Evolutionary conservation across 2,797 vertebrate species (phyloP), one percentile per base, ranked within the genome.

Genomic region (Sebastes vulpes): DNA sequence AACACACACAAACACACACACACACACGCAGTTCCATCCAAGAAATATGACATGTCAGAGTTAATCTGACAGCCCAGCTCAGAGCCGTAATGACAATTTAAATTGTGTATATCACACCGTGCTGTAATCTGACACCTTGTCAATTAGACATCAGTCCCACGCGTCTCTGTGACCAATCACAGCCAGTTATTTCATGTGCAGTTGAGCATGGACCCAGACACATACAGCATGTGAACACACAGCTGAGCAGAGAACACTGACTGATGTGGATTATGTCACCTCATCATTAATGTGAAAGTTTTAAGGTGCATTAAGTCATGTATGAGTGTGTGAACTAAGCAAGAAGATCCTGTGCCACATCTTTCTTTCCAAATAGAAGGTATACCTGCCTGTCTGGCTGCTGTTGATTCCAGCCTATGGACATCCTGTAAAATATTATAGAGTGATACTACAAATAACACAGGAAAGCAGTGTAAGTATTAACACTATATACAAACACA

Each of bases 61-160:
- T 74, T 85, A 86, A 83, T 80, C 63, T 88, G 72, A 83, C 78
- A 77, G 38, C 48, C 46, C 54, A 59, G 52, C 63, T 77, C 32
- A 65, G 64, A 80, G 85, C 89, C 76, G 71, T 88, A 81, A 89
- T 89, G 75, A 88, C 66, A 67, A 80, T 76, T 90, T 89, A 82
- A 90, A 90, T 85, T 72, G 74, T 76, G 61, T 86, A 90, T 85
- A 60, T 86, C 46, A 72, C 85, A 71, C 79, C 68, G 42, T 29
- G 80, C 69, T 65, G 73, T 84, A 90, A 80, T 79, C 75, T 80
- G 86, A 89, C 91, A 90, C 71, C 82, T 81, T 89, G 90, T 92
- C 82, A 89, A 90, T 92, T 88, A 89, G 79, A 79, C 76, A 82
- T 89, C 83, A 82, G 38, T 20, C 42, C 35, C 32, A 79, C 73